Conservation (phyloP, 2,113 vertebrate species). For the Australoheros scitulus region DNA sequence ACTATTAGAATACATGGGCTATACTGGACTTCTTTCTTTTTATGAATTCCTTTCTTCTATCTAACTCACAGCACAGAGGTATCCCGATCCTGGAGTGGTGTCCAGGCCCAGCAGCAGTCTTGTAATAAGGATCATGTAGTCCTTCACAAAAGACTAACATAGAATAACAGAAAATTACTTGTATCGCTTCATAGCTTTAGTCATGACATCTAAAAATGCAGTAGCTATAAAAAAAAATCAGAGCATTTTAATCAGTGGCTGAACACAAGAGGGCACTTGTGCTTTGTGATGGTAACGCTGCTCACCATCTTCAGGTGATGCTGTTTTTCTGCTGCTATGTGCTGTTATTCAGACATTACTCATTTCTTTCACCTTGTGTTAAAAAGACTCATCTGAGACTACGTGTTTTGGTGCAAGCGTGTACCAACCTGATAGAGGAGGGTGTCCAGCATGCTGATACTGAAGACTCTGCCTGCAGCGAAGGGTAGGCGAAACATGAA, state of each 20-base stretch:
- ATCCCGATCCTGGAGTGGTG: slow-evolving; percentile 93
- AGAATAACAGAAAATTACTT: slow-evolving; percentile 36
- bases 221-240: background rate
- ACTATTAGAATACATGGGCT: background rate
- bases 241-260: background rate
- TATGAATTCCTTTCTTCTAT: background rate
- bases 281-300: background rate
- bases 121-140: slow-evolving; percentile 97
- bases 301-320: background rate
- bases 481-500: slow-evolving; percentile 96
- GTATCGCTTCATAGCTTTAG: background rate
- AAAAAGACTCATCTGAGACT: slow-evolving; percentile 6
- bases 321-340: slow-evolving; percentile 8
- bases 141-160: slow-evolving; percentile 96
- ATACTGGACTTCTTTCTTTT: background rate
- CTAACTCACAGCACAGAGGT: slow-evolving; percentile 90
- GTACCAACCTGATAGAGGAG: slow-evolving; percentile 74
- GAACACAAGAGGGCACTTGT: slow-evolving; percentile 66
- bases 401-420: background rate
- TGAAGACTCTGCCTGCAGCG: slow-evolving; percentile 75
- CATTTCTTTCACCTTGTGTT: slow-evolving; percentile 9
- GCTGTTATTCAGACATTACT: slow-evolving; percentile 7
- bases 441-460: slow-evolving; percentile 78
- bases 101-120: slow-evolving; percentile 92
- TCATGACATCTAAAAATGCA: background rate